phyloP scores from a whole-genome alignment of 2,113 vertebrate species.

The Callithrix jacchus region DNA sequence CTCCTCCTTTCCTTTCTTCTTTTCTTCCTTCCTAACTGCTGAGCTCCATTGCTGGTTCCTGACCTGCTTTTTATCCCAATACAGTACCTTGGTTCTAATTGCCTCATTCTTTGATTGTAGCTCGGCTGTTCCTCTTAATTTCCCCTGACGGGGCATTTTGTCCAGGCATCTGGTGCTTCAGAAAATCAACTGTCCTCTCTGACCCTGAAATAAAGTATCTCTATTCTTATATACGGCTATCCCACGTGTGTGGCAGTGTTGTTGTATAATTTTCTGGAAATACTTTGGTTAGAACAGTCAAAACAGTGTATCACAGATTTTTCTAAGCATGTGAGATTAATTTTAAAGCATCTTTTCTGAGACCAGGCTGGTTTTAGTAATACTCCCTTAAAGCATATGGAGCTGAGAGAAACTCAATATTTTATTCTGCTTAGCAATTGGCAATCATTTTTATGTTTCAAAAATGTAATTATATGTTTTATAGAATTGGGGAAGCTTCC shows the following conservation, averaged over 20 bases:
- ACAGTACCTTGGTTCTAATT: not conserved
- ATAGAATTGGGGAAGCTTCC: not conserved
- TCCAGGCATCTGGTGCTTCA: not conserved
- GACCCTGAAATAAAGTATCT: not conserved
- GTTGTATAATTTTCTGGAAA: not conserved
- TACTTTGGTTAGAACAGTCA: not conserved
- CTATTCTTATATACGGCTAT: not conserved
- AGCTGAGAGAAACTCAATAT: not conserved
- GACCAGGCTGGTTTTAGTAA: slow-evolving; percentile 18
- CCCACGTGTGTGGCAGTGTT: not conserved
- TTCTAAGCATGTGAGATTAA: not conserved
- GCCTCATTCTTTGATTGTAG: not conserved
- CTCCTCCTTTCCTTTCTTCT: not conserved
- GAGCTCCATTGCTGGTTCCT: not conserved
- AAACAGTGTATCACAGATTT: not conserved
- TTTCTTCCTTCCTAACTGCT: not conserved
- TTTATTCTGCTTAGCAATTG: slow-evolving; percentile 10
- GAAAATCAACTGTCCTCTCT: not conserved
- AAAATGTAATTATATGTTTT: not conserved
- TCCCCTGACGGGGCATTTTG: too few relatives aligned
- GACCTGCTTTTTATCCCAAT: not conserved
- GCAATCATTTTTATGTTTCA: not conserved
- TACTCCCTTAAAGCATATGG: not conserved
- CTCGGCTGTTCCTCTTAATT: not conserved
- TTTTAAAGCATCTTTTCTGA: not conserved